Percentiles rank a stretch among this genome's conserved stretches.
Conservation (phyloP, 2,113 vertebrate species). For the Scophthalmus maximus region DNA sequence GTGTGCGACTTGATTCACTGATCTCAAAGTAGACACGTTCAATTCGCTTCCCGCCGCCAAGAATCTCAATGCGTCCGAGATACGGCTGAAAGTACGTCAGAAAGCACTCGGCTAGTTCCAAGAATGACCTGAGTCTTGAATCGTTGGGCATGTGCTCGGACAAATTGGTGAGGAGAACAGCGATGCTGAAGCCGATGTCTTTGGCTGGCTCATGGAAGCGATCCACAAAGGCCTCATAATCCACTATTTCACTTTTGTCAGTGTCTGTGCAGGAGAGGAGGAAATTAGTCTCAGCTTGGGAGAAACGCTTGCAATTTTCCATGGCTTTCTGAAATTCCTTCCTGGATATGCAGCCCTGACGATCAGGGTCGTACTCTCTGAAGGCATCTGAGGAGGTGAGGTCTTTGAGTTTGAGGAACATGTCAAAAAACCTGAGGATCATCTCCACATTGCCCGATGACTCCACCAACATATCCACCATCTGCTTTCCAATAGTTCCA, state of each 20-base stretch:
- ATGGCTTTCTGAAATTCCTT: constrained; percentile 95
- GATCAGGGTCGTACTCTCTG: constrained; percentile 91
- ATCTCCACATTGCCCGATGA: constrained; percentile 95
- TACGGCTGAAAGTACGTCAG: constrained; percentile 93
- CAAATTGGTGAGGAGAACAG: constrained; percentile 94
- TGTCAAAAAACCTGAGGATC: constrained; percentile 97
- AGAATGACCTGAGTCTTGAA: constrained; percentile 86
- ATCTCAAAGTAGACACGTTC: constrained; percentile 97
- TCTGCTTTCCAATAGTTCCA: constrained; percentile 97
- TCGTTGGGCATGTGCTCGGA: constrained; percentile 97
- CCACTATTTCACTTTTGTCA: constrained; percentile 89
- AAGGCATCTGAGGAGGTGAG: constrained; percentile 92
- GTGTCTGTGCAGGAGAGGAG: constrained; percentile 90
- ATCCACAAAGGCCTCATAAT: constrained; percentile 92
- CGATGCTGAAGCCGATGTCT: constrained; percentile 95
- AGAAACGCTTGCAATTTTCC: constrained; percentile 93
- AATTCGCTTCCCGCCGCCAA: constrained; percentile 94
- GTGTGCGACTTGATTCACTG: constrained; percentile 93
- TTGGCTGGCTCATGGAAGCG: constrained; percentile 95
- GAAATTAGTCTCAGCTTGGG: constrained; percentile 89
- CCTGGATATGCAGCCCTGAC: constrained; percentile 90
- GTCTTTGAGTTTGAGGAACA: constrained; percentile 96
- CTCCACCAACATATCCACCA: constrained; percentile 98
- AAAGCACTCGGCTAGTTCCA: constrained; percentile 90
- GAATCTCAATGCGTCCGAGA: constrained; percentile 95